Evolutionary conservation across 2,888 invertebrate genomes (phyloP).

Genomic region (Agrochola macilenta): DNA sequence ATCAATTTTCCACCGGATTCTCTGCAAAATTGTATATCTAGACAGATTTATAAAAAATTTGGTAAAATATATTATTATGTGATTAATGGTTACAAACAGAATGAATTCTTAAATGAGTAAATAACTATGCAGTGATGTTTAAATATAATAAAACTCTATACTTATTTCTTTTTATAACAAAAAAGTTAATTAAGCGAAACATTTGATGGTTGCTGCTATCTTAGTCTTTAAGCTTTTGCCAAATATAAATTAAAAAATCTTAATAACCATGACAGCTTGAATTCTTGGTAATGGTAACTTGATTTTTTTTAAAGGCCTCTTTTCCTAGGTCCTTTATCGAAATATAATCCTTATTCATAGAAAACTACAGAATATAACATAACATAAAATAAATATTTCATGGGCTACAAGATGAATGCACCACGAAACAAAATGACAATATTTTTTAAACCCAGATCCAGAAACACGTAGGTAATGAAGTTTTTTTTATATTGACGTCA

Average conservation of each 20-base stretch:
- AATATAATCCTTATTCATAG: slow-evolving; percentile 53
- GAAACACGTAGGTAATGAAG: slow-evolving; percentile 41
- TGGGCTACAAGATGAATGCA: slow-evolving; percentile 27
- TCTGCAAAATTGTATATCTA: slow-evolving; percentile 36
- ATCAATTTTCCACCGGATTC: slow-evolving; percentile 7
- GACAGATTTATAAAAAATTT: slow-evolving; percentile 41
- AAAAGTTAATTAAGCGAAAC: slow-evolving; percentile 28
- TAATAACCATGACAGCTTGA: slow-evolving; percentile 49
- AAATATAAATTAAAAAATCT: slow-evolving; percentile 32
- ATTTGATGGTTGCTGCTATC: slow-evolving; percentile 35
- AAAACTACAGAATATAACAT: slow-evolving; percentile 50
- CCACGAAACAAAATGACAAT: slow-evolving; percentile 38
- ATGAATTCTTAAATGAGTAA: slow-evolving; percentile 29
- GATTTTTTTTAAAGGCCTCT: slow-evolving; percentile 56
- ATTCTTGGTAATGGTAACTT: slow-evolving; percentile 65
- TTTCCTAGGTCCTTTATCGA: slow-evolving; percentile 53
- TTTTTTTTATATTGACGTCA: background rate
- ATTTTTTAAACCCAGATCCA: slow-evolving; percentile 36
- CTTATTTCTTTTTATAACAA: slow-evolving; percentile 24
- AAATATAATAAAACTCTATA: slow-evolving; percentile 37
- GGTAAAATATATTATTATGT: slow-evolving; percentile 21
- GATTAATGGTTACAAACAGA: slow-evolving; percentile 34
- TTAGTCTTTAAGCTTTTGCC: slow-evolving; percentile 43
- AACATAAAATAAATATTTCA: slow-evolving; percentile 49
- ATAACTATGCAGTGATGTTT: slow-evolving; percentile 48